phyloP scores from a whole-genome alignment of 2,797 vertebrate species.

The Myiotriccus ornatus region DNA sequence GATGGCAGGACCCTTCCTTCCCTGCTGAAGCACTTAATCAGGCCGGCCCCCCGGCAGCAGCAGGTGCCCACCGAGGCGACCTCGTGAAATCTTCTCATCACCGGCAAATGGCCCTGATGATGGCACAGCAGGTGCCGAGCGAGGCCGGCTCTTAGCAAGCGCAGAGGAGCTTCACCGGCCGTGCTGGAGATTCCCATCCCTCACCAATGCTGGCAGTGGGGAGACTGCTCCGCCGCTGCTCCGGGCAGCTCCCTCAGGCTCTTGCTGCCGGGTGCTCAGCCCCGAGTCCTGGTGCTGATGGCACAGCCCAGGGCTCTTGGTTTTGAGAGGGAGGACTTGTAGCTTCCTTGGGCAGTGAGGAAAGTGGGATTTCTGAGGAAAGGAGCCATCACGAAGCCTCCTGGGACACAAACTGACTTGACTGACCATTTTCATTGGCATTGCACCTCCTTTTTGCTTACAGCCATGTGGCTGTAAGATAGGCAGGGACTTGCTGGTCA shows the following conservation, averaged over 20 bases:
- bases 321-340: fast-evolving
- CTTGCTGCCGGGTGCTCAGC: background rate
- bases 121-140: background rate
- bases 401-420: background rate
- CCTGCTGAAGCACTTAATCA: slow-evolving; percentile 43
- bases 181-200: background rate
- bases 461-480: fast-evolving
- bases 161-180: fast-evolving
- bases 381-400: background rate
- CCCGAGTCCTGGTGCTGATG: fast-evolving
- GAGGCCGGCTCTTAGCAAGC: background rate
- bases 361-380: background rate
- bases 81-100: background rate
- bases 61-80: background rate
- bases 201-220: fast-evolving
- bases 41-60: background rate
- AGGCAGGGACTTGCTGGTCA: background rate
- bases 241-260: fast-evolving
- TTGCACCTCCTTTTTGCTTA: background rate
- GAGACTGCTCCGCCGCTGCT: fast-evolving
- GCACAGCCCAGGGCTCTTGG: fast-evolving
- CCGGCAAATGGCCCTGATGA: slow-evolving; percentile 14
- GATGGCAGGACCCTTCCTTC: slow-evolving; percentile 1
- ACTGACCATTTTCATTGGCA: fast-evolving
- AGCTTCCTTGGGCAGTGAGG: background rate